phyloP scores from a whole-genome alignment of 2,888 invertebrate genomes.

The Sinhomidia bicolor region DNA sequence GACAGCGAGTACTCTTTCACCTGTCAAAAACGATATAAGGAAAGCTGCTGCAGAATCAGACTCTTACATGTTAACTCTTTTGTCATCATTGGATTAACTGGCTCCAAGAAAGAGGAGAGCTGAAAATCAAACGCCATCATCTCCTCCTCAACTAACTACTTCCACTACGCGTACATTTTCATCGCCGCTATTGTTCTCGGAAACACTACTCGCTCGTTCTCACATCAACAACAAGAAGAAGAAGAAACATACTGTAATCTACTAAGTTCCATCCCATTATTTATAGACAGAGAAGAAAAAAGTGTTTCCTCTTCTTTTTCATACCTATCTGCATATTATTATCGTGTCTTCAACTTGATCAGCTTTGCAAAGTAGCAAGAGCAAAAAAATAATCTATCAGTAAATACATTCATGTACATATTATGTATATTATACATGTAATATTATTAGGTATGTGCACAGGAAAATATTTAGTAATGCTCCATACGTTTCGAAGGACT shows the following conservation, averaged over 20 bases:
- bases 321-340: neutral
- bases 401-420: no score
- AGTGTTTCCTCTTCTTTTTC: neutral
- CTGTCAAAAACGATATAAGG: constrained; percentile 73
- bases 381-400: no score
- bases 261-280: neutral
- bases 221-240: neutral
- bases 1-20: constrained; percentile 80
- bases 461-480: no score
- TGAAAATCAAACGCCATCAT: constrained; percentile 14
- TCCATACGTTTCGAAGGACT: no score
- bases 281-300: neutral
- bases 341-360: neutral
- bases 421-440: no score
- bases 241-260: neutral
- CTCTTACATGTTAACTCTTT: constrained; percentile 65
- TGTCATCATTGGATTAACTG: constrained; percentile 73
- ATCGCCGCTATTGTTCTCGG: neutral
- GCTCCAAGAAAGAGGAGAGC: constrained; percentile 1
- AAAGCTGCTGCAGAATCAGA: constrained; percentile 63
- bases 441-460: no score
- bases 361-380: no score
- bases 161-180: neutral
- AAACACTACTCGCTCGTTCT: no score
- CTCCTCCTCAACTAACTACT: constrained; percentile 39